phyloP scores from a whole-genome alignment of 2,888 invertebrate species.

The Clepsis dumicolana region DNA sequence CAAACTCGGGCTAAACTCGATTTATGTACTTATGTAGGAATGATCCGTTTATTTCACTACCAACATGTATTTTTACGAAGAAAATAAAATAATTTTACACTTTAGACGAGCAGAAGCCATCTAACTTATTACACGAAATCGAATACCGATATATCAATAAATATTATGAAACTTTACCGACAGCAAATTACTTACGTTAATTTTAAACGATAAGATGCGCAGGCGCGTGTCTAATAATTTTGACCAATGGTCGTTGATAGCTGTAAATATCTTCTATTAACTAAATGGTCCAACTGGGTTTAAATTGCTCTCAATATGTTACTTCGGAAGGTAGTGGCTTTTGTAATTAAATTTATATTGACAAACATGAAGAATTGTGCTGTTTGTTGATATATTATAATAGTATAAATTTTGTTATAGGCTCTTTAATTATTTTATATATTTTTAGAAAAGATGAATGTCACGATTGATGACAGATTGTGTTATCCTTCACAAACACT shows the following conservation, averaged over 20 bases:
- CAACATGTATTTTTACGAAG: no score
- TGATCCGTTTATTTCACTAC: no score
- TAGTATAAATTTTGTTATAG: neutral
- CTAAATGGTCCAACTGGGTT: slow-evolving; percentile 61
- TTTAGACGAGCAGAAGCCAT: slow-evolving; percentile 19
- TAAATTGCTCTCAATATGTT: slow-evolving; percentile 57
- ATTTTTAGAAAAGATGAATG: no score
- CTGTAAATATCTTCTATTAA: slow-evolving; percentile 64
- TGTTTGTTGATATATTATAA: slow-evolving; percentile 30
- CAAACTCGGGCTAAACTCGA: no score
- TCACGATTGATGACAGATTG: no score
- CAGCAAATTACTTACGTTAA: slow-evolving; percentile 52
- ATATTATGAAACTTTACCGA: slow-evolving; percentile 38
- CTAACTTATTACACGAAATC: slow-evolving; percentile 28
- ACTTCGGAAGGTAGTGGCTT: slow-evolving; percentile 51
- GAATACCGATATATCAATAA: slow-evolving; percentile 33
- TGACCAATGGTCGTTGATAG: slow-evolving; percentile 54
- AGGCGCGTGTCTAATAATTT: slow-evolving; percentile 58
- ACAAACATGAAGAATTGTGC: slow-evolving; percentile 57
- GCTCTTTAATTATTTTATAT: no score
- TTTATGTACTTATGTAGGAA: no score
- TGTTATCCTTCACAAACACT: neutral
- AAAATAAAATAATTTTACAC: no score
- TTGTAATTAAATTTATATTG: slow-evolving; percentile 61
- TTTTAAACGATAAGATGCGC: slow-evolving; percentile 53